These are phyloP conservation scores for Xyrichtys novacula DNA, from an alignment of 2,797 vertebrate genomes.

Conservation along the genomic window DNA sequence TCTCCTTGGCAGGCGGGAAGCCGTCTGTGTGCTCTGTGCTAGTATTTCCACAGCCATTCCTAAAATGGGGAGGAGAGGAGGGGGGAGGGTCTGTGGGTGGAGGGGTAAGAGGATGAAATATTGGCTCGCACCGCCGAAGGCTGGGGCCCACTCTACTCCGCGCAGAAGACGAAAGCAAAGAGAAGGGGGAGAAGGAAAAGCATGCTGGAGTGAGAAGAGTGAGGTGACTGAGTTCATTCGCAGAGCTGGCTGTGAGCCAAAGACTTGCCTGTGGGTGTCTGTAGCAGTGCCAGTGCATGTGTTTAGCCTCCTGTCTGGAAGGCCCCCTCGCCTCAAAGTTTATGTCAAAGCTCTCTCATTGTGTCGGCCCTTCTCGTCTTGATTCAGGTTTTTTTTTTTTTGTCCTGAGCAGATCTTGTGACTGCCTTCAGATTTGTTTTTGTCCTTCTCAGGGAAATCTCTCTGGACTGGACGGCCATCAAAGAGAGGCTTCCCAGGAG, in stretches of 20 bases:
- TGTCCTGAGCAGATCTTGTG: slow-evolving; percentile 70
- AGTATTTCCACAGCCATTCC: slow-evolving; percentile 77
- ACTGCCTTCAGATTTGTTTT: slow-evolving; percentile 71
- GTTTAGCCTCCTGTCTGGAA: slow-evolving; percentile 86
- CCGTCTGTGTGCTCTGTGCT: slow-evolving; percentile 58
- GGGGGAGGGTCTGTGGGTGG: slow-evolving; percentile 29
- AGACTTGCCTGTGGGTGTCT: slow-evolving; percentile 84
- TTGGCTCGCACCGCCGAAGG: slow-evolving; percentile 66
- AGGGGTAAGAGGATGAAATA: slow-evolving; percentile 73
- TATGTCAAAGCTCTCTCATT: slow-evolving; percentile 81
- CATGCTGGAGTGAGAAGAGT: slow-evolving; percentile 52
- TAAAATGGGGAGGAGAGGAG: slow-evolving; percentile 73
- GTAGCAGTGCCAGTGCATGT: slow-evolving; percentile 84
- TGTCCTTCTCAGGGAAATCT: slow-evolving; percentile 60
- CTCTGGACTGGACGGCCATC: slow-evolving; percentile 57
- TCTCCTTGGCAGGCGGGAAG: slow-evolving; percentile 64
- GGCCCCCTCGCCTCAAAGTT: slow-evolving; percentile 78
- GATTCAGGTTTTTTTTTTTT: slow-evolving; percentile 71
- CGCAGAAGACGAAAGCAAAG: slow-evolving; percentile 65
- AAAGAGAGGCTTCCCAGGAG: slow-evolving; percentile 57
- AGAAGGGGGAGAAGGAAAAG: slow-evolving; percentile 60
- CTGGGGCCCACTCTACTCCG: slow-evolving; percentile 71
- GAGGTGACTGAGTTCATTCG: slow-evolving; percentile 86
- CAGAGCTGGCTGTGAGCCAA: slow-evolving; percentile 81
- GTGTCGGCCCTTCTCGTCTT: slow-evolving; percentile 71